phyloP scores from a whole-genome alignment of 2,888 invertebrate species.

The Oligia strigilis region DNA sequence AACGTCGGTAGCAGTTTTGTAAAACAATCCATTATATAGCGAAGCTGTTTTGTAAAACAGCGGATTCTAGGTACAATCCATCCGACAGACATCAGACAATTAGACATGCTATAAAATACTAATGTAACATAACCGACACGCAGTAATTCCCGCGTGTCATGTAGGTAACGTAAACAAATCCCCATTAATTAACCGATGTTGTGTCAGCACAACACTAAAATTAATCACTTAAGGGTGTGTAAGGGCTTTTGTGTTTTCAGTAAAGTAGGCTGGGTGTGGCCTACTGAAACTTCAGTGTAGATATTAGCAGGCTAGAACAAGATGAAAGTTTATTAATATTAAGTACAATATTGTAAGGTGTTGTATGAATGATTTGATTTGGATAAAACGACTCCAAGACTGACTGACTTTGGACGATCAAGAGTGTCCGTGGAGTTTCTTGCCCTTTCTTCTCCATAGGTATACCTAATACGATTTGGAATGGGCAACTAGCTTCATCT shows the following conservation, averaged over 20 bases:
- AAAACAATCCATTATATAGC: no score
- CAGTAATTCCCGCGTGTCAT: conserved; percentile 20
- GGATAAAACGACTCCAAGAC: not conserved
- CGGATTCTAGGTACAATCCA: no score
- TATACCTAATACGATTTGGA: no score
- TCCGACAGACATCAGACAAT: no score
- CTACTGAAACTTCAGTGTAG: not conserved
- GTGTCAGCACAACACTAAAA: conserved; percentile 22
- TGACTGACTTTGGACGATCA: not conserved
- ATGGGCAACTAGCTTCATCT: no score
- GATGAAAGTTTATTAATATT: not conserved
- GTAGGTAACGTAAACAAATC: conserved; percentile 25
- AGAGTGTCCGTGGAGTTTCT: no score
- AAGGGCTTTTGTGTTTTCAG: not conserved
- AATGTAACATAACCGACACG: conserved; percentile 2
- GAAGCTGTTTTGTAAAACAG: no score
- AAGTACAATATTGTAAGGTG: not conserved
- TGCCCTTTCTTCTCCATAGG: no score
- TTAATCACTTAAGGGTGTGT: conserved; percentile 7
- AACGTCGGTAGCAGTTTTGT: no score
- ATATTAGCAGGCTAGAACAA: not conserved
- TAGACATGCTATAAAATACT: not conserved
- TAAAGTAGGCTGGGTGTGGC: not conserved
- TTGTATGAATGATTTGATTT: no score
- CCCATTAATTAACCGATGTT: conserved; percentile 15